Conservation (phyloP, 2,113 vertebrate species). For the Conger conger region DNA sequence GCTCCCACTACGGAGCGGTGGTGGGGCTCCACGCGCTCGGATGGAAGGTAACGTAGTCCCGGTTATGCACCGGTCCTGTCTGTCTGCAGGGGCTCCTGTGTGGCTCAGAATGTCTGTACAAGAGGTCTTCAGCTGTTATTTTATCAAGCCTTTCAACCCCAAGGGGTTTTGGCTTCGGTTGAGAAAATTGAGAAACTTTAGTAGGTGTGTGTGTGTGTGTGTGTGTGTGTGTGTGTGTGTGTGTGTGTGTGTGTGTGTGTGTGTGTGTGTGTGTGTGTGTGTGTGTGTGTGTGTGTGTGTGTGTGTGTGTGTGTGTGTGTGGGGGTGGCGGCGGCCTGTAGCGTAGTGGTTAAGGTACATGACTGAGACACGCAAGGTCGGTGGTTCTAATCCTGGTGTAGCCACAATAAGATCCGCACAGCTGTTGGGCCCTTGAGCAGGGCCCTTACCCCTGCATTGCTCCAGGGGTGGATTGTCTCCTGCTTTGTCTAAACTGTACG, state of each 20-base stretch:
- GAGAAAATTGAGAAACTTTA: too few relatives aligned
- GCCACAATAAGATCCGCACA: too few relatives aligned
- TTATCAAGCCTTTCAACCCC: too few relatives aligned
- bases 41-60: constrained; percentile 83
- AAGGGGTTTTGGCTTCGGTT: too few relatives aligned
- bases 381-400: too few relatives aligned
- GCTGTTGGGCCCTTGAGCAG: too few relatives aligned
- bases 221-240: neutral
- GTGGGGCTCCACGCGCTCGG: constrained; percentile 88
- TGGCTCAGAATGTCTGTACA: neutral
- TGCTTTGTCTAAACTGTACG: too few relatives aligned
- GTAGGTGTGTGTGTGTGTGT: neutral
- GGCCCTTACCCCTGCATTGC: too few relatives aligned
- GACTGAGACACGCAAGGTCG: too few relatives aligned
- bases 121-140: neutral
- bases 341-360: too few relatives aligned
- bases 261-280: neutral
- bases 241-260: neutral
- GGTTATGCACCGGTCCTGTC: neutral
- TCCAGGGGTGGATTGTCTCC: too few relatives aligned
- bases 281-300: constrained; percentile 11
- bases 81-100: neutral
- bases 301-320: neutral
- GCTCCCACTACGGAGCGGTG: constrained; percentile 90
- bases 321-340: too few relatives aligned